Conservation (phyloP, 2,797 vertebrate genomes). For the Coluber constrictor region DNA sequence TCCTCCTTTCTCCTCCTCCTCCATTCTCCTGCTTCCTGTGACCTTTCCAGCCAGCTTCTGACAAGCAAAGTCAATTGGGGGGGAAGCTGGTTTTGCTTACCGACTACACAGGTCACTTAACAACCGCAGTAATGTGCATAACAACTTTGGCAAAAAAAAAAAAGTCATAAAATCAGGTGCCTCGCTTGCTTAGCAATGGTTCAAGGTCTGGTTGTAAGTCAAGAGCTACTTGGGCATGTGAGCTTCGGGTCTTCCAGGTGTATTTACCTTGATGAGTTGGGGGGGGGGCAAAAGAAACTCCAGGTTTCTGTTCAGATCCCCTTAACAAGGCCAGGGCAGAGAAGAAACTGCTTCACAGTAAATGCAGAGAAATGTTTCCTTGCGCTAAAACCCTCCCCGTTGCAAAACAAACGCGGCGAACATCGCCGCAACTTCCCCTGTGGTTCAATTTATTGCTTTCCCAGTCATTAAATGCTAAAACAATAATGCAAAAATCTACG, state of each 20-base stretch:
- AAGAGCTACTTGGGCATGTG: too few species aligned
- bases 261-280: conserved; percentile 1
- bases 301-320: conserved; percentile 29
- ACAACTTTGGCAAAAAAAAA: too few species aligned
- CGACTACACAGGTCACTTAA: too few species aligned
- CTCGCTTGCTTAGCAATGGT: too few species aligned
- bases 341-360: conserved; percentile 49
- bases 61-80: too few species aligned
- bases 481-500: conserved; percentile 65
- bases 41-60: neutral
- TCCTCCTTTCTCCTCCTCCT: too few species aligned
- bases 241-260: conserved; percentile 26
- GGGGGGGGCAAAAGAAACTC: too few species aligned
- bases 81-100: too few species aligned
- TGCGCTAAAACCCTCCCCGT: conserved; percentile 48
- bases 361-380: conserved; percentile 39
- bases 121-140: too few species aligned
- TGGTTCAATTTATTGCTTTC: conserved; percentile 66
- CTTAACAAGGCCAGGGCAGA: conserved; percentile 56
- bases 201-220: too few species aligned
- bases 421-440: conserved; percentile 50
- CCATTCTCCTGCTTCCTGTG: neutral
- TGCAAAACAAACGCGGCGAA: neutral
- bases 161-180: too few species aligned
- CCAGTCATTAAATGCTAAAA: conserved; percentile 68